phyloP scores from a whole-genome alignment of 2,888 invertebrate species.

The Rhagium mordax region DNA sequence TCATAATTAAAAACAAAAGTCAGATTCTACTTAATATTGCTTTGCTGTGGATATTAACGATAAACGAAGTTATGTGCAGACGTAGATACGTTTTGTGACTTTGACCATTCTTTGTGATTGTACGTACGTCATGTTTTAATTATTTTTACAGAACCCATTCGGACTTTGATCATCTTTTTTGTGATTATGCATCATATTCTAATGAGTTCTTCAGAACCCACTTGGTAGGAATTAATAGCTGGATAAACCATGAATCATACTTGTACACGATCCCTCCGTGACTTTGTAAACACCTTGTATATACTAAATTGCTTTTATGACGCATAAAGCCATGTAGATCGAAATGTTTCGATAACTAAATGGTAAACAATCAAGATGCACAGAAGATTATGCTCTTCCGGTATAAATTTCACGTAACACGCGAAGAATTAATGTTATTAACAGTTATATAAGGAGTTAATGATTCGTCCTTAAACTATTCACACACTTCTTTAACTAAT shows the following conservation, averaged over 20 bases:
- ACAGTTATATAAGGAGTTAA: constrained; percentile 42
- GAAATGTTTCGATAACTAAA: neutral
- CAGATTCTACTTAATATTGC: too few species aligned
- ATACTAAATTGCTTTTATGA: neutral
- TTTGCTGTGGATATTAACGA: too few species aligned
- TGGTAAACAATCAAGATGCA: neutral
- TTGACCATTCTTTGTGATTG: too few species aligned
- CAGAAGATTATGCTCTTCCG: constrained; percentile 38
- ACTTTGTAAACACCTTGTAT: neutral
- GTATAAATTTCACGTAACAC: constrained; percentile 30
- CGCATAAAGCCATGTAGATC: neutral
- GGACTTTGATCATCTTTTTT: neutral
- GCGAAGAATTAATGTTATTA: constrained; percentile 36
- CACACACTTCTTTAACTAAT: constrained; percentile 40
- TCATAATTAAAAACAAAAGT: too few species aligned
- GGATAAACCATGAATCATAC: too few species aligned
- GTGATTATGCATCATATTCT: neutral
- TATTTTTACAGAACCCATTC: too few species aligned
- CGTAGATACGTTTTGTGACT: neutral
- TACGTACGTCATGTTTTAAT: too few species aligned
- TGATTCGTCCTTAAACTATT: constrained; percentile 35
- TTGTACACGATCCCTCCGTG: neutral
- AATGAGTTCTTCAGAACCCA: neutral
- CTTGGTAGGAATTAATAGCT: too few species aligned
- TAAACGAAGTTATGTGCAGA: neutral